phyloP scores from a whole-genome alignment of 2,797 vertebrate species.

The Coccyzus lansbergi region DNA sequence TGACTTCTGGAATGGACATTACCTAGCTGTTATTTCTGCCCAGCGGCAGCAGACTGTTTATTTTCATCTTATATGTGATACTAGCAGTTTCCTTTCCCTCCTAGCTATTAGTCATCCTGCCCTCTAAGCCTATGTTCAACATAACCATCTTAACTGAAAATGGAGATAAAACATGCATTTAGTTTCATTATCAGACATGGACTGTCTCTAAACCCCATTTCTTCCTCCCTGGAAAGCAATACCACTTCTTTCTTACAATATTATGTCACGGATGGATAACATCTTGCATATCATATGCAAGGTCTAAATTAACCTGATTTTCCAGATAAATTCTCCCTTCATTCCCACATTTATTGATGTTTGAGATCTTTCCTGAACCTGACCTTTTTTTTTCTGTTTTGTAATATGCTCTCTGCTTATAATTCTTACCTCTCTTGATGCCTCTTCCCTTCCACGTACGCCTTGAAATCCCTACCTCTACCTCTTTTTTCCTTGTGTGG shows the following conservation, averaged over 20 bases:
- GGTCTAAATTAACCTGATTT: not conserved
- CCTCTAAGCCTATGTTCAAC: not conserved
- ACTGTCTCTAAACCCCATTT: not conserved
- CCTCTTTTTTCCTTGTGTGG: not conserved
- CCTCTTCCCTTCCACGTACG: not conserved
- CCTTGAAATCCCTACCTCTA: not conserved
- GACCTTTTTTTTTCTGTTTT: not conserved
- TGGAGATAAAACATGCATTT: not conserved
- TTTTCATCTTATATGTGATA: not conserved
- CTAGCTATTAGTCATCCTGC: not conserved
- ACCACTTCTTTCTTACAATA: not conserved
- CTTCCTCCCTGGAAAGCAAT: not conserved
- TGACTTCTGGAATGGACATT: not conserved
- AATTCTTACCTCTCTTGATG: not conserved
- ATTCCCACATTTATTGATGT: not conserved
- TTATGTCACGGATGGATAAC: not conserved
- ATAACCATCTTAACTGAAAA: not conserved
- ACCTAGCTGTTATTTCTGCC: not conserved
- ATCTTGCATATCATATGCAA: not conserved
- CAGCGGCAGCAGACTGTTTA: not conserved
- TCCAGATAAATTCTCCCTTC: not conserved
- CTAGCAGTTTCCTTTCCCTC: conserved; percentile 1
- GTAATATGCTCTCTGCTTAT: not conserved
- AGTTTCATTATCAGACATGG: not conserved
- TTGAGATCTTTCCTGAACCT: not conserved